Percentiles rank a stretch among this genome's conserved stretches.
Conservation (phyloP, 2,888 invertebrate genomes). For the Psylliodes chrysocephalus region DNA sequence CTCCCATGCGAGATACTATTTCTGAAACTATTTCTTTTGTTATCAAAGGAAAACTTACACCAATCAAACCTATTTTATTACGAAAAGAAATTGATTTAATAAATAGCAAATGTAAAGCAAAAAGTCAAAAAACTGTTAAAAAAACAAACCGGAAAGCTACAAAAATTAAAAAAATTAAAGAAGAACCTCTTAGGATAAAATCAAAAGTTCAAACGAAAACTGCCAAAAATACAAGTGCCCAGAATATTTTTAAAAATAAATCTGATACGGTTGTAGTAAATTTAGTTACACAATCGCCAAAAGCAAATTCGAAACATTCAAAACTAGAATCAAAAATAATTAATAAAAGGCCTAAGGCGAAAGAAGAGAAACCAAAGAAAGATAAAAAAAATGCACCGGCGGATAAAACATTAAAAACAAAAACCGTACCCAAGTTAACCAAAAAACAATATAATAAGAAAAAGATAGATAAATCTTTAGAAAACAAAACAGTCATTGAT, state of each 20-base stretch:
- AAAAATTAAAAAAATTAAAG: slow-evolving; percentile 46
- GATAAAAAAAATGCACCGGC: slow-evolving; percentile 41
- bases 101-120: slow-evolving; percentile 41
- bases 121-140: slow-evolving; percentile 28
- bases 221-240: slow-evolving; percentile 50
- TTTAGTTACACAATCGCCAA: slow-evolving; percentile 25
- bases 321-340: slow-evolving; percentile 17
- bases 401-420: slow-evolving; percentile 50
- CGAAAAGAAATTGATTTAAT: slow-evolving; percentile 43
- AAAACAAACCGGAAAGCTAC: slow-evolving; percentile 17
- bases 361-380: slow-evolving; percentile 40
- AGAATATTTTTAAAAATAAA: slow-evolving; percentile 39
- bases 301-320: slow-evolving; percentile 26
- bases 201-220: slow-evolving; percentile 51
- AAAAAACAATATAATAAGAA: slow-evolving; percentile 49
- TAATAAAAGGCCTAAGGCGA: slow-evolving; percentile 29
- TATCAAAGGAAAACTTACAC: slow-evolving; percentile 61
- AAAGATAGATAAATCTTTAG: slow-evolving; percentile 46
- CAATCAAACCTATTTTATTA: slow-evolving; percentile 53
- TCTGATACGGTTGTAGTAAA: slow-evolving; percentile 31
- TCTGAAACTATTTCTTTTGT: slow-evolving; percentile 62
- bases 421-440: slow-evolving; percentile 52
- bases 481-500: slow-evolving; percentile 25
- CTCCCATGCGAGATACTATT: slow-evolving; percentile 55
- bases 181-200: slow-evolving; percentile 37